A percentile compares a stretch with the other conserved stretches of the same genome.
phyloP scores from a whole-genome alignment of 1,140 invertebrate genomes.

The Drosophila busckii region DNA sequence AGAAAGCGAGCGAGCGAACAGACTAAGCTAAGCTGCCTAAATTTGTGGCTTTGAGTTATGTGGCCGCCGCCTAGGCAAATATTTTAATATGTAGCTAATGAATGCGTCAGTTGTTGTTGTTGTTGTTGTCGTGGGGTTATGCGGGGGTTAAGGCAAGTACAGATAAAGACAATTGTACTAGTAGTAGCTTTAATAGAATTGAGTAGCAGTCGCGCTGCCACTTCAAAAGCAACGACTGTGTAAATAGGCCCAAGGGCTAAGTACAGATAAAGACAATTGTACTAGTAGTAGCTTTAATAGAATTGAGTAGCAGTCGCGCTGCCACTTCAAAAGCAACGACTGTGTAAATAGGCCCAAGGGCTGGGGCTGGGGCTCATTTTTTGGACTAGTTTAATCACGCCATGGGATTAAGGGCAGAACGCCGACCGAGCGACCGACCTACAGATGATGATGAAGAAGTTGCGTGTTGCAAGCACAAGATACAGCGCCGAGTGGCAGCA shows the following conservation, averaged over 20 bases:
- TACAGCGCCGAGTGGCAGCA: not conserved
- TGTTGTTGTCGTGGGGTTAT: conserved; percentile 37
- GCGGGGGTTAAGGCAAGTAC: not conserved
- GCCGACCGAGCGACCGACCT: conserved; percentile 24
- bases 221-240: conserved; percentile 47
- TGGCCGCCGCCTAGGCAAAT: conserved; percentile 40
- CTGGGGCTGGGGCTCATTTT: conserved; percentile 1
- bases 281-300: conserved; percentile 10
- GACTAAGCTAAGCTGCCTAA: conserved; percentile 45
- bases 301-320: not conserved
- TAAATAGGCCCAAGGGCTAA: conserved; percentile 24
- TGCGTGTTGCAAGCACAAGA: conserved; percentile 59
- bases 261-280: conserved; percentile 30
- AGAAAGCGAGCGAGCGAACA: not conserved
- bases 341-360: conserved; percentile 15
- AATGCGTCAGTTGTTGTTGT: conserved; percentile 50
- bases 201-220: not conserved
- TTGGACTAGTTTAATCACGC: conserved; percentile 74
- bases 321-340: conserved; percentile 48
- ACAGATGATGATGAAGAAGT: conserved; percentile 68
- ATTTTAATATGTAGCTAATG: conserved; percentile 72
- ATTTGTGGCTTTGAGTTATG: conserved; percentile 58
- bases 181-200: conserved; percentile 1
- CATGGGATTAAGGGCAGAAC: conserved; percentile 69
- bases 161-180: conserved; percentile 31